These are phyloP conservation scores for Acromyrmex charruanus DNA, from an alignment of 1,140 invertebrate species.

Conservation along the genomic window DNA sequence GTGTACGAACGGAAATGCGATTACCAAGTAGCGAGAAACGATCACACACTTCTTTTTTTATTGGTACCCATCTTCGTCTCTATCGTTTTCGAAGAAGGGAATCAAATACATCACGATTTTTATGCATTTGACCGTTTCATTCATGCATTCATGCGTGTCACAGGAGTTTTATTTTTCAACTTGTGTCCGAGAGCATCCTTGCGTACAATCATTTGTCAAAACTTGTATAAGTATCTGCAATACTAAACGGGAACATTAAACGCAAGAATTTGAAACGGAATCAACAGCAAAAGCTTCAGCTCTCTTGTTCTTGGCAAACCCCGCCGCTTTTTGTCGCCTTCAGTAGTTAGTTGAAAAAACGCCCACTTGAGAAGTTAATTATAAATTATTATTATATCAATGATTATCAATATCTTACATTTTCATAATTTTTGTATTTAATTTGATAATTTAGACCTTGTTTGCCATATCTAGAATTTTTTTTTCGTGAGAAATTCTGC, in stretches of 20 bases:
- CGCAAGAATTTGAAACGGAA: constrained; percentile 43
- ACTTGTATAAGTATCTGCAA: constrained; percentile 47
- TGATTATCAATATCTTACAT: neutral
- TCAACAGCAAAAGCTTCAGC: constrained; percentile 1
- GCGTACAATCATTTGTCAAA: constrained; percentile 48
- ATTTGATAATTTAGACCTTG: neutral
- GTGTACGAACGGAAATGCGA: constrained; percentile 1
- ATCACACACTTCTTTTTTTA: neutral
- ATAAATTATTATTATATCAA: no score
- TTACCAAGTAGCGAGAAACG: constrained; percentile 12
- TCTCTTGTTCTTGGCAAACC: neutral
- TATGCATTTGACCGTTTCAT: neutral
- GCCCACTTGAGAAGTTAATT: neutral
- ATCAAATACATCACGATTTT: neutral
- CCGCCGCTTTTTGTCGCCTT: neutral
- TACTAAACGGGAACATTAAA: constrained; percentile 63
- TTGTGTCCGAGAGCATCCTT: constrained; percentile 12
- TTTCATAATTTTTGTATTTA: neutral
- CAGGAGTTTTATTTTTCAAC: constrained; percentile 43
- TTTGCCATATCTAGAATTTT: neutral
- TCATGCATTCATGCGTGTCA: constrained; percentile 1
- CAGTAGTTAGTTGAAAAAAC: no score
- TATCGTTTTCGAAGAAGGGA: neutral
- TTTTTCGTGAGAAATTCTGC: neutral
- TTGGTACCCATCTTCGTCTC: constrained; percentile 23